Evolutionary conservation across 1,140 invertebrate species (phyloP).

Genomic region (Campodea augens): DNA sequence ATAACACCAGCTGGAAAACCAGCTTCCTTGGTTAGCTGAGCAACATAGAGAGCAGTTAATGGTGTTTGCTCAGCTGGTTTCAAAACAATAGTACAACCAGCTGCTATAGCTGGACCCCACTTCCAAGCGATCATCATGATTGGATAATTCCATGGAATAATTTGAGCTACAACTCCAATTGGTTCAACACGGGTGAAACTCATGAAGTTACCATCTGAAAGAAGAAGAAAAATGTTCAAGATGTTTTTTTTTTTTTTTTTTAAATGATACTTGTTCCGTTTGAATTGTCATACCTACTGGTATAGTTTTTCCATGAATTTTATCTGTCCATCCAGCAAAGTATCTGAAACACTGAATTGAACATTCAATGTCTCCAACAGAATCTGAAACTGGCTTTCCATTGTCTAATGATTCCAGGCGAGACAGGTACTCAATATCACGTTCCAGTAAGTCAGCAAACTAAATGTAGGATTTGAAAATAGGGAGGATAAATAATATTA

Average conservation of each 20-base stretch:
- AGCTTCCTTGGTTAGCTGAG: slow-evolving; percentile 64
- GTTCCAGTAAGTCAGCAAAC: too few relatives aligned
- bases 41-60: slow-evolving; percentile 75
- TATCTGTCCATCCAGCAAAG: slow-evolving; percentile 79
- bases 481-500: too few relatives aligned
- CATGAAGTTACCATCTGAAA: slow-evolving; percentile 71
- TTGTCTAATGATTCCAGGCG: slow-evolving; percentile 86
- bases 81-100: slow-evolving; percentile 73
- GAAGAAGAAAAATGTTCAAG: too few relatives aligned
- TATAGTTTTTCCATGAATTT: slow-evolving; percentile 73
- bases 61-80: slow-evolving; percentile 96
- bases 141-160: slow-evolving; percentile 98
- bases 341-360: slow-evolving; percentile 50
- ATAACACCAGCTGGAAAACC: slow-evolving; percentile 72
- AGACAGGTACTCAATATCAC: too few relatives aligned
- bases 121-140: slow-evolving; percentile 93
- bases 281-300: too few relatives aligned
- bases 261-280: too few relatives aligned
- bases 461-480: too few relatives aligned
- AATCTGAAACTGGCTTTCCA: slow-evolving; percentile 67
- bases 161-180: slow-evolving; percentile 91
- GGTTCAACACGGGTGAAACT: slow-evolving; percentile 87
- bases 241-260: too few relatives aligned
- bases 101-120: slow-evolving; percentile 73
- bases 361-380: slow-evolving; percentile 49